Evolutionary conservation across 2,113 vertebrate species (phyloP), one percentile per base, ranked within the genome.

Genomic region (Siniperca knerii): DNA sequence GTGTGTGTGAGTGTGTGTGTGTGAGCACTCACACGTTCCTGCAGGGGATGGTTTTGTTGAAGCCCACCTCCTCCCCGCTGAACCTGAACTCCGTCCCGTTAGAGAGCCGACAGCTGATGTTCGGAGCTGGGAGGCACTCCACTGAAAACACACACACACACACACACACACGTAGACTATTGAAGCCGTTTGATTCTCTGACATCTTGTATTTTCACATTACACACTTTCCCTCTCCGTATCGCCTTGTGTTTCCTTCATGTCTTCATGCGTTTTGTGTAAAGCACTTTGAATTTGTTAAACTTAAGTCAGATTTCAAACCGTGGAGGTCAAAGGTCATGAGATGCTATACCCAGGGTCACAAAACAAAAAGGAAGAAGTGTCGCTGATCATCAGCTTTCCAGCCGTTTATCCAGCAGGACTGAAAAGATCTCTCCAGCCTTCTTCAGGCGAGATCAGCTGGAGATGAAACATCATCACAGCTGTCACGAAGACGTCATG

Each of bases 61-160:
- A 99, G 83, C 98, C 98, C 78, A 98, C 95, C 95, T 99, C 97
- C 0, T 15, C 87, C 57, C 98, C 98, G 0, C 94, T 96, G 94
- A 99, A 99, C 87, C 91, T 93, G 82, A 96, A 96, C 92, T 97
- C 96, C 8, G 97, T 95, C 40, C 97, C 97, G 57, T 95, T 96
- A 46, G 93, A 90, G 79, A 98, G 94, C 78, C 91, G 97, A 90
- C 98, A 99, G 93, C 91, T 97, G 94, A 99, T 95, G 89, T 98
- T 98, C 35, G 97, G 98, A 88, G 98, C 98, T 79, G 98, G 98
- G 69, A 97, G 93, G 92, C 98, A 99, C 0, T 95, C 95, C 95
- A 98, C 98, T 99, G 91, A 76, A 86, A 0, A 54, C 60, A 65
- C 66, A 75, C 52, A 62, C 46, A 64, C 52, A 40, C 15, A 65